phyloP scores from a whole-genome alignment of 2,888 invertebrate species.

The Cataglyphis livida region DNA sequence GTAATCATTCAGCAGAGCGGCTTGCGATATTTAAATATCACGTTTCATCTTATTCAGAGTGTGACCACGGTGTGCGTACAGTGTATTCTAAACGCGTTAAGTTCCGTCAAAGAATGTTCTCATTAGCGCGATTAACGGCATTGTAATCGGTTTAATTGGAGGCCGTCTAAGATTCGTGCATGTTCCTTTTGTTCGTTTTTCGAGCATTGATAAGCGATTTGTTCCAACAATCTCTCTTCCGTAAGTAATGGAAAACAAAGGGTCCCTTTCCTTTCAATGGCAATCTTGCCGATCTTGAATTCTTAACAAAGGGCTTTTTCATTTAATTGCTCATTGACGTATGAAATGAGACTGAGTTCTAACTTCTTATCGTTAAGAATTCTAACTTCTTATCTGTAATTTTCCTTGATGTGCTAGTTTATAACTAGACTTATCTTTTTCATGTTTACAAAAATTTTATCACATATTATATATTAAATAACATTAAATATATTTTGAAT shows the following conservation, averaged over 20 bases:
- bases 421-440: not conserved
- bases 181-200: slow-evolving; percentile 28
- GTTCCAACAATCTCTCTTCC: not conserved
- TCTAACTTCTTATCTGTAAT: slow-evolving; percentile 20
- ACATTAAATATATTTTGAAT: not conserved
- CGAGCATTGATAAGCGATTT: not conserved
- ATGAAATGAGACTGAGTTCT: slow-evolving; percentile 18
- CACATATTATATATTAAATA: slow-evolving; percentile 1
- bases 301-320: slow-evolving; percentile 23
- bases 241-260: slow-evolving; percentile 7
- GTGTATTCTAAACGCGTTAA: slow-evolving; percentile 72
- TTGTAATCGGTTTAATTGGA: slow-evolving; percentile 77
- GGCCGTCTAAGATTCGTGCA: slow-evolving; percentile 1
- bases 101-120: slow-evolving; percentile 72
- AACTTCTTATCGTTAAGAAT: slow-evolving; percentile 4
- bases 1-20: slow-evolving; percentile 56
- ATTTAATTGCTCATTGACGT: slow-evolving; percentile 37
- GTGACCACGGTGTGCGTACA: slow-evolving; percentile 74
- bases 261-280: not conserved
- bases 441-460: not conserved
- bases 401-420: not conserved
- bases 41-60: slow-evolving; percentile 81
- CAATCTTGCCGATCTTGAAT: slow-evolving; percentile 15
- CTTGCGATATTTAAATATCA: slow-evolving; percentile 75
- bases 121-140: slow-evolving; percentile 79